Percentiles rank a stretch among this genome's conserved stretches.
These are phyloP conservation scores for Toxotes jaculatrix DNA, from an alignment of 2,113 vertebrate species.

Conservation along the genomic window DNA sequence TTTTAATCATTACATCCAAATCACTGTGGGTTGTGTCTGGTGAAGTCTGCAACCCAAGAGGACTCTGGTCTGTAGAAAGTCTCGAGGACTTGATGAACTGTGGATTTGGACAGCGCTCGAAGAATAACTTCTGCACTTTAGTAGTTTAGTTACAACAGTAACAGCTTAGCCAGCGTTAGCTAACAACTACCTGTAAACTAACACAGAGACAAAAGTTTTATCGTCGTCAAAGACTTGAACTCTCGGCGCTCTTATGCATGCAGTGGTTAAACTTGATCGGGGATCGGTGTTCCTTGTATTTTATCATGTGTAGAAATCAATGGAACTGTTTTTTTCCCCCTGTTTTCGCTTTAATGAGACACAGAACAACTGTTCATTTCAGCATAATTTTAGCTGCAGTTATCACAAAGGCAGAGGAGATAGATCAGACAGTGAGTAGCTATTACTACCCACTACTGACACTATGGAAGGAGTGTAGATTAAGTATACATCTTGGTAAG, in stretches of 20 bases:
- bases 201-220: background rate
- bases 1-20: background rate
- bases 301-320: background rate
- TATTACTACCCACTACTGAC: background rate
- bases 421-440: background rate
- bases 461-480: background rate
- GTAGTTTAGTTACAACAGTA: background rate
- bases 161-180: background rate
- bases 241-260: background rate
- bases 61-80: background rate
- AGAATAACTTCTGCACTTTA: too few species aligned
- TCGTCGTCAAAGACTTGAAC: background rate
- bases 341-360: too few species aligned
- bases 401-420: background rate
- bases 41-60: background rate
- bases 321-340: too few species aligned
- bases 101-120: background rate
- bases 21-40: background rate
- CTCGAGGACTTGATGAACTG: background rate
- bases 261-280: background rate
- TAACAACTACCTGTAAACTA: background rate
- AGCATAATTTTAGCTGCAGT: too few species aligned
- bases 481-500: background rate
- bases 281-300: background rate
- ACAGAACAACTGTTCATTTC: too few species aligned